Evolutionary conservation across 2,888 invertebrate genomes (phyloP).

Genomic region (Habrosyne pyritoides): DNA sequence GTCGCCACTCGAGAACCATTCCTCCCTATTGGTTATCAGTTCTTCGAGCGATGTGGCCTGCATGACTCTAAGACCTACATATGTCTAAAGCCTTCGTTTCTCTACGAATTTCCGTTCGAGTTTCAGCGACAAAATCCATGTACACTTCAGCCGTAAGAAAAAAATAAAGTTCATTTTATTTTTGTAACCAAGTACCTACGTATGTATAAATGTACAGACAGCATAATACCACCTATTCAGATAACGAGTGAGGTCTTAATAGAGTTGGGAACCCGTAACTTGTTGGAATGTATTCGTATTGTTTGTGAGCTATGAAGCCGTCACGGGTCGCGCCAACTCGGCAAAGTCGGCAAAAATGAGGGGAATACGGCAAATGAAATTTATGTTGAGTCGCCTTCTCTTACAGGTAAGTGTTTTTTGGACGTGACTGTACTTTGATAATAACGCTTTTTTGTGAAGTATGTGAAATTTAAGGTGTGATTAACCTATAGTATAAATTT

Average conservation of each 20-base stretch:
- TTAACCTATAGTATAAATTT: too few species aligned
- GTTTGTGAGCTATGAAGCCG: conserved; percentile 3
- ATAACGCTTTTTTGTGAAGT: background rate
- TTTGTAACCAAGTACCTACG: conserved; percentile 21
- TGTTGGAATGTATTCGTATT: conserved; percentile 22
- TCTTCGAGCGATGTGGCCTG: too few species aligned
- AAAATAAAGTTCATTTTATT: conserved; percentile 18
- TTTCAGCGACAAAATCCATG: too few species aligned
- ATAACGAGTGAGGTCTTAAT: conserved; percentile 39
- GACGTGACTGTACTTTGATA: background rate
- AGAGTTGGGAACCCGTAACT: conserved; percentile 33
- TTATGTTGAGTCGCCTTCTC: background rate
- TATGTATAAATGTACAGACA: conserved; percentile 28
- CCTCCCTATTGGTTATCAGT: too few species aligned
- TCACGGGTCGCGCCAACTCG: background rate
- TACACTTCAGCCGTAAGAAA: conserved; percentile 16
- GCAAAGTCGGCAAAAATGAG: background rate
- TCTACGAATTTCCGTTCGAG: too few species aligned
- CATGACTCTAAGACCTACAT: too few species aligned
- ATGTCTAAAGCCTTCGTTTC: too few species aligned
- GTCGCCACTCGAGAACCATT: too few species aligned
- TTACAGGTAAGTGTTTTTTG: background rate
- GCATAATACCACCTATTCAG: conserved; percentile 36
- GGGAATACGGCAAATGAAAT: background rate
- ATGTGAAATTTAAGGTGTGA: background rate